These are phyloP conservation scores for Psammodynastes pulverulentus DNA, from an alignment of 2,113 vertebrate genomes.

Conservation along the genomic window DNA sequence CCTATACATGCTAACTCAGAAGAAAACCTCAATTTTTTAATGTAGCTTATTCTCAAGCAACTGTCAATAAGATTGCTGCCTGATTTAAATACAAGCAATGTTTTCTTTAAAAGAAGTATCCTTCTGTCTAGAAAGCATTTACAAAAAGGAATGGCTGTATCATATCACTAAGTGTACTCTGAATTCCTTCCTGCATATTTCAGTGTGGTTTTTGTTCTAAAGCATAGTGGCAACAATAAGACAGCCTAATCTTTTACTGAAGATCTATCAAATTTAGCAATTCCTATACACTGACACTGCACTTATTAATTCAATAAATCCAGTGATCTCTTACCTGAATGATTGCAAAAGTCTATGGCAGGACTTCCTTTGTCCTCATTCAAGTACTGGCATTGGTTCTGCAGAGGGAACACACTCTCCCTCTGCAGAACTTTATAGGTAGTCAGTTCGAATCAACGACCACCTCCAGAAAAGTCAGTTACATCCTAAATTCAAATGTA, in stretches of 20 bases:
- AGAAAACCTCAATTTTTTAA: neutral
- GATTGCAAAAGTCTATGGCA: neutral
- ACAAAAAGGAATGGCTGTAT: neutral
- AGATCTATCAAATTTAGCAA: neutral
- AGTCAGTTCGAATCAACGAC: too few species aligned
- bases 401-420: neutral
- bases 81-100: constrained; percentile 29
- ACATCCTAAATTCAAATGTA: too few species aligned
- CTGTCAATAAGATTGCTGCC: neutral
- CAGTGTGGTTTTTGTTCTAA: neutral
- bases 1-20: neutral
- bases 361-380: neutral
- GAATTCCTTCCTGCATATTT: neutral
- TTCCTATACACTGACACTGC: neutral
- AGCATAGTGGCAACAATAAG: neutral
- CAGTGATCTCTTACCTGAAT: neutral
- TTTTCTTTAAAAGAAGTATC: constrained; percentile 15
- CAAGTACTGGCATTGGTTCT: neutral
- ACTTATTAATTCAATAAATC: neutral
- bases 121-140: constrained; percentile 5
- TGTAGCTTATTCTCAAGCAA: neutral
- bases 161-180: neutral
- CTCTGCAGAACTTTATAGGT: neutral
- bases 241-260: neutral
- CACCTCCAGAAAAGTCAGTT: too few species aligned